phyloP scores from a whole-genome alignment of 2,888 invertebrate species.

The Melinaea menophilus region DNA sequence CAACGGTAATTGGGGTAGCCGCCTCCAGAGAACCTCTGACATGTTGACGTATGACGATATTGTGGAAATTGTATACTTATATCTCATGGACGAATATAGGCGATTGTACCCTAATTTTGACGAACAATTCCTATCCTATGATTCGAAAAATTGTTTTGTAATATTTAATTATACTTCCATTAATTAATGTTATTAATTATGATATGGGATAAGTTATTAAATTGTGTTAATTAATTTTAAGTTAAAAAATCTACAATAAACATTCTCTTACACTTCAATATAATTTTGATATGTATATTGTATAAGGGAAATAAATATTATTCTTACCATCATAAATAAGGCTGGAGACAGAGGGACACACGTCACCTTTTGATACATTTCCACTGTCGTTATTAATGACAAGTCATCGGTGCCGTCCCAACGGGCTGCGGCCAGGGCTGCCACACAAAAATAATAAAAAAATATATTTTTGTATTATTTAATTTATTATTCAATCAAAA shows the following conservation, averaged over 20 bases:
- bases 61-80: conserved; percentile 62
- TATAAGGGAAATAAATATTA: conserved; percentile 65
- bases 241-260: too few relatives aligned
- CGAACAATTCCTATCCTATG: too few relatives aligned
- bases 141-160: too few relatives aligned
- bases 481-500: too few relatives aligned
- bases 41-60: conserved; percentile 68
- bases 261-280: too few relatives aligned
- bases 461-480: too few relatives aligned
- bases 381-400: conserved; percentile 79
- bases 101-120: conserved; percentile 11
- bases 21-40: conserved; percentile 58
- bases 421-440: conserved; percentile 62
- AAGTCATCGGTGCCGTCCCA: conserved; percentile 77
- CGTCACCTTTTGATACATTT: conserved; percentile 79
- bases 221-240: too few relatives aligned
- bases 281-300: conserved; percentile 18
- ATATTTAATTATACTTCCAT: too few relatives aligned
- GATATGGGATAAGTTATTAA: too few relatives aligned
- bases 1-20: conserved; percentile 66
- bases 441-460: not conserved
- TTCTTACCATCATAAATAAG: conserved; percentile 73
- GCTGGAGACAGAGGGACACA: conserved; percentile 70
- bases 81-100: conserved; percentile 16
- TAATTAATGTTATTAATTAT: too few relatives aligned